phyloP scores from a whole-genome alignment of 2,888 invertebrate genomes.

The Mallateleia sp. region DNA sequence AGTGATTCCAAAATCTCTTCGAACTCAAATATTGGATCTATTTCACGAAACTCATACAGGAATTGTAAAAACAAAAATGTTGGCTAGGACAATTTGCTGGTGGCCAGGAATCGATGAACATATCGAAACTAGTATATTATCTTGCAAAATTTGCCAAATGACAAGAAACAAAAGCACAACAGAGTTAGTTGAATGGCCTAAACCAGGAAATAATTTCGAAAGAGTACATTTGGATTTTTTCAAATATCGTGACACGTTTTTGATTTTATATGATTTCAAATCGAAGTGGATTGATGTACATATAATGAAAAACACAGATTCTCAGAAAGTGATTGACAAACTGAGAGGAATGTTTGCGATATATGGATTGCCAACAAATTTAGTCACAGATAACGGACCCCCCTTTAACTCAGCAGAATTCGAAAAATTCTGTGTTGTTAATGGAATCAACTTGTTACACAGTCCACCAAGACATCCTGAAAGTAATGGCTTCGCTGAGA shows the following conservation, averaged over 20 bases:
- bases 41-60: constrained; percentile 72
- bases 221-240: constrained; percentile 75
- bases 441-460: constrained; percentile 32
- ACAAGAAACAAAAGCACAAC: background rate
- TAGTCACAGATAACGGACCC: constrained; percentile 78
- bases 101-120: constrained; percentile 72
- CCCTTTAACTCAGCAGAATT: constrained; percentile 58
- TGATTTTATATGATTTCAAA: constrained; percentile 56
- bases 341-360: constrained; percentile 68
- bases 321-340: constrained; percentile 46
- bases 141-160: constrained; percentile 51
- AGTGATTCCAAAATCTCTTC: constrained; percentile 62
- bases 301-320: constrained; percentile 70
- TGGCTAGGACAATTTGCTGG: constrained; percentile 71
- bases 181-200: constrained; percentile 38
- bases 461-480: constrained; percentile 63
- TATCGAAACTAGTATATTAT: constrained; percentile 58
- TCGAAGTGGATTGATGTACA: constrained; percentile 50
- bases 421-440: constrained; percentile 31
- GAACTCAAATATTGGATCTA: constrained; percentile 44
- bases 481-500: constrained; percentile 54
- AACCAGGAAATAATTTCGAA: constrained; percentile 32
- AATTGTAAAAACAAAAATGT: constrained; percentile 62
- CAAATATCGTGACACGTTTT: constrained; percentile 50
- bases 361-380: constrained; percentile 63